Conservation (phyloP, 2,888 invertebrate species). For the Ennomos quercinarius region DNA sequence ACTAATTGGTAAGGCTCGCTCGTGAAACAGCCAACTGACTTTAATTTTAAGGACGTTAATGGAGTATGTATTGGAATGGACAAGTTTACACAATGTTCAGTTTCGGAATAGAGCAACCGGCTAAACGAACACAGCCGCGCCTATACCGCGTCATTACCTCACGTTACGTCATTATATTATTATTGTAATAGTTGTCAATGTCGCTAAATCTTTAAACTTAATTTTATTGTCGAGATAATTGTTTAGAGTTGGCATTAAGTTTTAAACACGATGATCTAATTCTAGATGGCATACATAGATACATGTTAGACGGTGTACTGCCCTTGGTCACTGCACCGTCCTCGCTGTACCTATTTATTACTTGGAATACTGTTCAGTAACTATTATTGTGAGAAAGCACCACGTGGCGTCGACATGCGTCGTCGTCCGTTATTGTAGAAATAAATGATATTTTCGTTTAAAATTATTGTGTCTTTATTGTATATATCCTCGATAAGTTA, state of each 20-base stretch:
- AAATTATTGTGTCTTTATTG: conserved; percentile 66
- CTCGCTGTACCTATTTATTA: conserved; percentile 69
- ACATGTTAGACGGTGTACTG: conserved; percentile 70
- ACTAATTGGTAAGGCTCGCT: conserved; percentile 39
- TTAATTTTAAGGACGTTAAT: conserved; percentile 35
- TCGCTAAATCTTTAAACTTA: conserved; percentile 74
- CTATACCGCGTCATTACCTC: conserved; percentile 79
- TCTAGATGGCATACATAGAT: conserved; percentile 74
- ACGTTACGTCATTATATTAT: conserved; percentile 68
- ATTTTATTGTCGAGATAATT: conserved; percentile 69
- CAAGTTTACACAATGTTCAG: conserved; percentile 41
- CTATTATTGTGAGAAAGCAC: conserved; percentile 82
- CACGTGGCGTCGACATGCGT: conserved; percentile 61
- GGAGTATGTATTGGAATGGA: neutral
- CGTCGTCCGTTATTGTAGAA: conserved; percentile 79
- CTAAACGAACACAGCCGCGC: conserved; percentile 53
- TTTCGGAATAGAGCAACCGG: conserved; percentile 60
- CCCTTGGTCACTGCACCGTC: conserved; percentile 58
- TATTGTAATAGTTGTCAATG: conserved; percentile 65
- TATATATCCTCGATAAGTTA: too few species aligned
- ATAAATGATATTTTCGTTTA: conserved; percentile 86
- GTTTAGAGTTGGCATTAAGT: conserved; percentile 73
- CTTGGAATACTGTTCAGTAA: conserved; percentile 76
- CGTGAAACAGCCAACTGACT: conserved; percentile 11
- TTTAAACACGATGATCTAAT: conserved; percentile 68